Conservation (phyloP, 2,888 invertebrate genomes). For the Rhingia campestris region DNA sequence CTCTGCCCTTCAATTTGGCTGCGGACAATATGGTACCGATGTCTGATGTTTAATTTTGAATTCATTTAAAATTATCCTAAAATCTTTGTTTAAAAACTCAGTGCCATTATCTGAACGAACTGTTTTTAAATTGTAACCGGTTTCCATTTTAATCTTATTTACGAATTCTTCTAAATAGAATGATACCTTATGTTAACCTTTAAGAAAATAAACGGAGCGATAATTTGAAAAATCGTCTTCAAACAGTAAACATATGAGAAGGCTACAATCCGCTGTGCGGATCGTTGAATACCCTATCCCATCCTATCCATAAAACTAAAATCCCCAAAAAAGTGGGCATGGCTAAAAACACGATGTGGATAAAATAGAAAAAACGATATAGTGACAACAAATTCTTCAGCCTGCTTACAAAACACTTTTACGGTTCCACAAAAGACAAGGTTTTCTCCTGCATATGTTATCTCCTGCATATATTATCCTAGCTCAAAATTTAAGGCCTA, state of each 20-base stretch:
- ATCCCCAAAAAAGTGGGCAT: no score
- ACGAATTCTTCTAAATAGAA: not conserved
- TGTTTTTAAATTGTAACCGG: conserved; percentile 66
- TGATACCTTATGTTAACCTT: conserved; percentile 59
- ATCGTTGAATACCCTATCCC: no score
- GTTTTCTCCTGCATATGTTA: no score
- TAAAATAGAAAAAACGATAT: no score
- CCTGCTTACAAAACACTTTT: no score
- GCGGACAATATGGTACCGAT: conserved; percentile 76
- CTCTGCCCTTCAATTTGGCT: conserved; percentile 80
- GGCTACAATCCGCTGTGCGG: no score
- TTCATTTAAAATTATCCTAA: conserved; percentile 72
- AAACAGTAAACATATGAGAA: conserved; percentile 64
- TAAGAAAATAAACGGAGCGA: conserved; percentile 63
- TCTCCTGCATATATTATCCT: no score
- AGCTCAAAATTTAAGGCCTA: no score
- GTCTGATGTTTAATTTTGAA: conserved; percentile 75
- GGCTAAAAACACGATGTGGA: no score
- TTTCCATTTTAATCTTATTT: conserved; percentile 18
- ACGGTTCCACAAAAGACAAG: no score
- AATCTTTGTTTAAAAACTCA: conserved; percentile 76
- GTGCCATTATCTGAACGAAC: conserved; percentile 76
- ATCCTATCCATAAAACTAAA: no score
- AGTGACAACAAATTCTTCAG: no score
- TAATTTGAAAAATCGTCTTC: conserved; percentile 73